Conservation (phyloP, 2,113 vertebrate species). For the Cryptomyrus ogoouensis region DNA sequence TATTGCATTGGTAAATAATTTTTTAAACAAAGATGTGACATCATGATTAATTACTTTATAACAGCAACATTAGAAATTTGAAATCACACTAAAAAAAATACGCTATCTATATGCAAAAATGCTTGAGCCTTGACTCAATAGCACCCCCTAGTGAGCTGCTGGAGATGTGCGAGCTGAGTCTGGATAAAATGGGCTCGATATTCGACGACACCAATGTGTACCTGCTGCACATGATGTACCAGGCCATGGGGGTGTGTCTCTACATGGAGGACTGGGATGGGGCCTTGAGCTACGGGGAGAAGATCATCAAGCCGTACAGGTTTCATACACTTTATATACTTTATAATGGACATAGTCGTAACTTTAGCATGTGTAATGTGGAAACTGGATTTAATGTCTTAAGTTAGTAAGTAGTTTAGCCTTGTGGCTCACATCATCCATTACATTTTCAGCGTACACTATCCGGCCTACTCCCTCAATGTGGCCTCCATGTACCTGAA, state of each 20-base stretch:
- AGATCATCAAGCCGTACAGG: slow-evolving; percentile 84
- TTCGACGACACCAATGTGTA: slow-evolving; percentile 87
- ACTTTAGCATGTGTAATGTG: background rate
- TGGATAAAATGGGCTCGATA: slow-evolving; percentile 83
- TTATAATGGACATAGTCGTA: background rate
- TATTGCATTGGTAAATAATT: background rate
- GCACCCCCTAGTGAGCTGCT: slow-evolving; percentile 81
- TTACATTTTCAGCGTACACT: slow-evolving; percentile 67
- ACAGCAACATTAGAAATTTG: background rate
- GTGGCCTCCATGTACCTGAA: slow-evolving; percentile 96
- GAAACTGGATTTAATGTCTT: background rate
- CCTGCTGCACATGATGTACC: slow-evolving; percentile 97
- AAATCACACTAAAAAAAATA: background rate
- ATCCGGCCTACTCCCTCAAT: slow-evolving; percentile 83
- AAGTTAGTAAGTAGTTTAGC: background rate
- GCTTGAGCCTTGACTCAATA: slow-evolving; percentile 68
- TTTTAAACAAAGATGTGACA: background rate
- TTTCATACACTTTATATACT: slow-evolving; percentile 35
- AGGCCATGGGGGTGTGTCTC: slow-evolving; percentile 93
- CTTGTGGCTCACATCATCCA: background rate
- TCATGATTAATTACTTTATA: background rate
- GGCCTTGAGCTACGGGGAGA: slow-evolving; percentile 80
- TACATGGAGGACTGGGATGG: slow-evolving; percentile 76
- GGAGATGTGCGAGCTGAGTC: slow-evolving; percentile 87
- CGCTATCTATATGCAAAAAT: background rate